Conservation (phyloP, 2,888 invertebrate species). For the Belgica antarctica region DNA sequence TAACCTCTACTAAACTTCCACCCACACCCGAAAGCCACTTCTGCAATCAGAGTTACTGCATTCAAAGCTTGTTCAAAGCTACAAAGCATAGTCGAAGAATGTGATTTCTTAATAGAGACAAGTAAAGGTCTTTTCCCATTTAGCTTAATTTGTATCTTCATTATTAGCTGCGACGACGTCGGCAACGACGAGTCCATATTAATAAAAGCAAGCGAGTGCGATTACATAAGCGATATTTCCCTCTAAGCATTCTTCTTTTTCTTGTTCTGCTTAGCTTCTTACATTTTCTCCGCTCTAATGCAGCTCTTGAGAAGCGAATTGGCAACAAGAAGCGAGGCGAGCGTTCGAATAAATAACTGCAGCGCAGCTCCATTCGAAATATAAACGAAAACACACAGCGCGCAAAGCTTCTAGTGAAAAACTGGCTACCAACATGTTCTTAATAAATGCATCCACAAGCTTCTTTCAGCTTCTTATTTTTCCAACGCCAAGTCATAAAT, state of each 20-base stretch:
- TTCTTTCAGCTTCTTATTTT: conserved; percentile 6
- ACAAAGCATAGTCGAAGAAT: too few species aligned
- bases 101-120: background rate
- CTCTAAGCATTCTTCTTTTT: background rate
- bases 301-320: background rate
- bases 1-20: too few species aligned
- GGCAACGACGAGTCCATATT: background rate
- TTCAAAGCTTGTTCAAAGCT: too few species aligned
- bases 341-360: background rate
- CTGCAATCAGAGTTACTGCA: too few species aligned
- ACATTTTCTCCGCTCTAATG: background rate
- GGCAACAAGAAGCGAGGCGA: conserved; percentile 9
- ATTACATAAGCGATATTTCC: background rate
- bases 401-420: background rate
- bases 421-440: conserved; percentile 30
- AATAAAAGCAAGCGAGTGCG: background rate
- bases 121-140: background rate
- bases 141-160: background rate
- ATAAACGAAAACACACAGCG: conserved; percentile 3
- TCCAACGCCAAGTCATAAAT: conserved; percentile 28
- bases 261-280: background rate
- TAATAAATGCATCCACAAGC: conserved; percentile 42
- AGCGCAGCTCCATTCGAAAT: background rate
- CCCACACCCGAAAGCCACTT: too few species aligned
- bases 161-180: background rate